Percentiles rank a stretch among this genome's conserved stretches.
phyloP scores from a whole-genome alignment of 2,888 invertebrate species.

The Stegophylla sp. region DNA sequence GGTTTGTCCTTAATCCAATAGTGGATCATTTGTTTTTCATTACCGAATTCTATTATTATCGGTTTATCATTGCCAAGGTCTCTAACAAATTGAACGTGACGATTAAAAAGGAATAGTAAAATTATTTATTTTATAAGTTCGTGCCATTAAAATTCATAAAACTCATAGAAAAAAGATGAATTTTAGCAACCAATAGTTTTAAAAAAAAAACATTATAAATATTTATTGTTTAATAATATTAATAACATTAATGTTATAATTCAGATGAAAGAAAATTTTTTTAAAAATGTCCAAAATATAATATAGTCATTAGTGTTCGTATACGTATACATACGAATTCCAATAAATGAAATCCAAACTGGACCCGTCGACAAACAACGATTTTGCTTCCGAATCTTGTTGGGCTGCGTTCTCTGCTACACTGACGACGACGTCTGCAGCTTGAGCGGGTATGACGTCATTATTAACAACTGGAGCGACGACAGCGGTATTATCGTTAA shows the following conservation, averaged over 20 bases:
- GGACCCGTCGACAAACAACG: slow-evolving; percentile 16
- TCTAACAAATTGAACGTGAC: neutral
- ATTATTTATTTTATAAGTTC: neutral
- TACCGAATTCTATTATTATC: neutral
- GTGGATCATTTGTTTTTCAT: slow-evolving; percentile 19
- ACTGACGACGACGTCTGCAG: neutral
- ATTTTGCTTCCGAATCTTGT: neutral
- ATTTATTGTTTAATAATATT: no score
- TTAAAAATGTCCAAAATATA: no score
- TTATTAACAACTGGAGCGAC: neutral
- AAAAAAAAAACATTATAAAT: neutral
- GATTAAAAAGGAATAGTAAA: neutral
- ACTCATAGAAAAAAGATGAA: neutral
- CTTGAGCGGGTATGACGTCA: neutral
- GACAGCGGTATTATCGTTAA: neutral
- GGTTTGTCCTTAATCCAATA: slow-evolving; percentile 9
- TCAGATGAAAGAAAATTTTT: no score
- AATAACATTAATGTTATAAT: no score
- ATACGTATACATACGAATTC: slow-evolving; percentile 15
- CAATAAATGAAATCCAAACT: slow-evolving; percentile 27
- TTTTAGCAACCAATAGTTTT: neutral
- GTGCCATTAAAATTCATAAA: neutral
- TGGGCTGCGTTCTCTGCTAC: neutral
- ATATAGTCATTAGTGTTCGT: no score
- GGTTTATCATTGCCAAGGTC: slow-evolving; percentile 21